Percentiles rank a stretch among this genome's conserved stretches.
phyloP scores from a whole-genome alignment of 2,797 vertebrate species.

The Catostomus latipinnis region DNA sequence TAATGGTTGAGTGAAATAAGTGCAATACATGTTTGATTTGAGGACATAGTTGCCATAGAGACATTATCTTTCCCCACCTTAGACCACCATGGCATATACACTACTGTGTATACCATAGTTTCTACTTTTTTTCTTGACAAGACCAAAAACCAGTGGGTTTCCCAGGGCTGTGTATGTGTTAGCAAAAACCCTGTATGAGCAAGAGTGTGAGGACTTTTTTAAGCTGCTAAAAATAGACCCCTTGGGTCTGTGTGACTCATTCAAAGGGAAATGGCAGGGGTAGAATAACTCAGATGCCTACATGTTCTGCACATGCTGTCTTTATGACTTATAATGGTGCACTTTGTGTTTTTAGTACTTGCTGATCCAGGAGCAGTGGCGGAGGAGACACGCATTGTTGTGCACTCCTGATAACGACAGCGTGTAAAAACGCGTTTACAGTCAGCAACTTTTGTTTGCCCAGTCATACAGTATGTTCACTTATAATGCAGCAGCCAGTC shows the following conservation, averaged over 20 bases:
- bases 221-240: conserved; percentile 57
- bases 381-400: no score
- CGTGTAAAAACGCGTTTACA: no score
- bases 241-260: conserved; percentile 56
- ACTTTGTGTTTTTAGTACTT: conserved; percentile 2
- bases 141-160: conserved; percentile 45
- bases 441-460: no score
- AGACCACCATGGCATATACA: background rate
- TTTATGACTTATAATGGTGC: conserved; percentile 7
- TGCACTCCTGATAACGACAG: no score
- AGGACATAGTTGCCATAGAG: background rate
- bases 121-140: conserved; percentile 22
- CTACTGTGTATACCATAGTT: background rate
- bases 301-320: conserved; percentile 24
- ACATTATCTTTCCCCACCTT: background rate
- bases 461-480: no score
- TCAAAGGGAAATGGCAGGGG: conserved; percentile 39
- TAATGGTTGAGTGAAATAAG: background rate
- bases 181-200: conserved; percentile 48
- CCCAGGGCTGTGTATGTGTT: conserved; percentile 43
- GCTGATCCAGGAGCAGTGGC: background rate
- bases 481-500: no score
- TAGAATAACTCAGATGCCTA: conserved; percentile 29
- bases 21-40: background rate
- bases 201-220: conserved; percentile 46